Percentiles rank a stretch among this genome's conserved stretches.
phyloP scores from a whole-genome alignment of 2,797 vertebrate genomes.

The Bufotes viridis region DNA sequence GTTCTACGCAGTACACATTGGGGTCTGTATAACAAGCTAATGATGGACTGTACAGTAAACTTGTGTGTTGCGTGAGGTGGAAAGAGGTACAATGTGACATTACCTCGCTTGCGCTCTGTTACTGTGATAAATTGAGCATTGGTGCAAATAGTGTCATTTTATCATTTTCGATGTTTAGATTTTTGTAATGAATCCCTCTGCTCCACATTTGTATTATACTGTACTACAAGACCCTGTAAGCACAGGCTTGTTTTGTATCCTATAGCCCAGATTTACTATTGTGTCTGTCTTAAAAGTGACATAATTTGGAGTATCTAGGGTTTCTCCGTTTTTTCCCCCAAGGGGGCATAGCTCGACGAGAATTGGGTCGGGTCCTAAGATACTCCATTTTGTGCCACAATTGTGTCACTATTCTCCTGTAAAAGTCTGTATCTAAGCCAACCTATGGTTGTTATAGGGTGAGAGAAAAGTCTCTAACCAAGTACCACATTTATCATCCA shows the following conservation, averaged over 20 bases:
- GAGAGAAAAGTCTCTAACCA: no score
- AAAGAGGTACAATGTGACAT: background rate
- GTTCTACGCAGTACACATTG: background rate
- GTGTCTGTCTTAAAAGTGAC: no score
- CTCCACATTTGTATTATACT: background rate
- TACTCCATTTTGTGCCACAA: no score
- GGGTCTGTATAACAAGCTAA: background rate
- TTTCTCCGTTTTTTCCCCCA: no score
- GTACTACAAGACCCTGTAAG: background rate
- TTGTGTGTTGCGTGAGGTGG: background rate
- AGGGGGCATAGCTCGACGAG: no score
- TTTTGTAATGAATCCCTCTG: background rate
- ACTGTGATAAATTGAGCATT: background rate
- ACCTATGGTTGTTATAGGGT: no score
- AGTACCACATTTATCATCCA: no score
- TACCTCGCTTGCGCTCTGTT: background rate
- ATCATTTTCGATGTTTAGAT: background rate
- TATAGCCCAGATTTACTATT: background rate
- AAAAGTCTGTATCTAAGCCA: no score
- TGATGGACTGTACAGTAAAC: background rate
- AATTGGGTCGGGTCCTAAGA: no score
- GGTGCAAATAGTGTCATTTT: background rate
- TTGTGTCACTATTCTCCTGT: no score
- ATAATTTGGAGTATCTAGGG: no score
- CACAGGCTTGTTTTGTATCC: background rate